phyloP scores from a whole-genome alignment of 1,140 invertebrate species.

The Zaprionus nigranus region DNA sequence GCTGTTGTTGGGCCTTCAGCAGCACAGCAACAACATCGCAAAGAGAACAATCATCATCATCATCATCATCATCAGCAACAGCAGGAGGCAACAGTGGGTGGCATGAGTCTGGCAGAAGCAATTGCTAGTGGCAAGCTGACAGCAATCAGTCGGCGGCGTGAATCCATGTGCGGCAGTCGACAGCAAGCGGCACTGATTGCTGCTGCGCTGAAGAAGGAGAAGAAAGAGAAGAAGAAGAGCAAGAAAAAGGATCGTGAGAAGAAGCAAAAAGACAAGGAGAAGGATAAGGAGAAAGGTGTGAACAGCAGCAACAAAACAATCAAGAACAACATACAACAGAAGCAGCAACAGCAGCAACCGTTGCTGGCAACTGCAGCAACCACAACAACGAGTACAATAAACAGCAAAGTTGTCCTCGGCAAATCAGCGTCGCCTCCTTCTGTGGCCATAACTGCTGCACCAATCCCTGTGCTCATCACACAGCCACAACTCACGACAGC shows the following conservation, averaged over 20 bases:
- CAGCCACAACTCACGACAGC: slow-evolving; percentile 22
- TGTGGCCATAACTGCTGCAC: slow-evolving; percentile 34
- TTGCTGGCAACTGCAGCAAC: neutral
- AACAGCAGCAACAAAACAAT: slow-evolving; percentile 10
- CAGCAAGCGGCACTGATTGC: slow-evolving; percentile 64
- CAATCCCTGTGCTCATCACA: slow-evolving; percentile 51
- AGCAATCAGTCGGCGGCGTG: slow-evolving; percentile 51
- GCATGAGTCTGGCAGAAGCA: slow-evolving; percentile 66
- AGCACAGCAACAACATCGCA: slow-evolving; percentile 67
- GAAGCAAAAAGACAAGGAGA: slow-evolving; percentile 63
- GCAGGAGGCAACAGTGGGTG: slow-evolving; percentile 17
- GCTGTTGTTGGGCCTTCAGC: slow-evolving; percentile 8
- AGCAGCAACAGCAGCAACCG: slow-evolving; percentile 18
- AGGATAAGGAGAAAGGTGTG: slow-evolving; percentile 36
- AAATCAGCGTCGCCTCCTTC: slow-evolving; percentile 11
- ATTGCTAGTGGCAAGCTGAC: slow-evolving; percentile 67
- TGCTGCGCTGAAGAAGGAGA: slow-evolving; percentile 69
- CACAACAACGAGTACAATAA: neutral
- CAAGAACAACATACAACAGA: slow-evolving; percentile 35
- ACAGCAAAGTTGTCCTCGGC: neutral
- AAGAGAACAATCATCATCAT: slow-evolving; percentile 71
- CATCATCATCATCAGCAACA: slow-evolving; percentile 49
- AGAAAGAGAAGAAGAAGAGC: slow-evolving; percentile 68
- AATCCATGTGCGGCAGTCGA: slow-evolving; percentile 68
- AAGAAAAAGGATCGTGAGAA: slow-evolving; percentile 76